Percentiles rank a stretch among this genome's conserved stretches.
Evolutionary conservation across 1,140 invertebrate species (phyloP).

Genomic region (Metopolophium dirhodum): DNA sequence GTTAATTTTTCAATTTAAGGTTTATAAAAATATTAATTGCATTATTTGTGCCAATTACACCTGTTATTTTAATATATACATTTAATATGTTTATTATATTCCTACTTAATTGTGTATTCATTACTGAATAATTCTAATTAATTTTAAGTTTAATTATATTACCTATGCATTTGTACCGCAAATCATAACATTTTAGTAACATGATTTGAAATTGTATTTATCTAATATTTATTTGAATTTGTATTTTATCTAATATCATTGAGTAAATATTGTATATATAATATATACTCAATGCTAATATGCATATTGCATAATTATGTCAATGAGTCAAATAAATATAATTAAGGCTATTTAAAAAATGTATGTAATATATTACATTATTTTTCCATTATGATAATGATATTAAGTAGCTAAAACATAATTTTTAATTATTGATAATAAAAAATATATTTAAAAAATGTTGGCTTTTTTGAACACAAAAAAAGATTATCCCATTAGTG

Average conservation of each 20-base stretch:
- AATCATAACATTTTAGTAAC: constrained; percentile 5
- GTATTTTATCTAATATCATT: neutral
- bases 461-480: neutral
- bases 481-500: neutral
- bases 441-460: neutral
- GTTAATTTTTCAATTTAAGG: neutral
- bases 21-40: neutral
- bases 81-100: constrained; percentile 39
- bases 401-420: neutral
- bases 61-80: neutral
- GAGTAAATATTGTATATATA: too few relatives aligned
- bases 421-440: constrained; percentile 30
- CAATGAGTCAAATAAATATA: neutral
- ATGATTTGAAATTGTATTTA: constrained; percentile 2
- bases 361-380: constrained; percentile 20
- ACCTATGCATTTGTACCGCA: neutral
- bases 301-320: neutral
- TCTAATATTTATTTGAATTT: constrained; percentile 26
- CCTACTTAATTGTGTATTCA: neutral
- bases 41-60: constrained; percentile 21
- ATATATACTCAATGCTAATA: neutral
- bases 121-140: constrained; percentile 18
- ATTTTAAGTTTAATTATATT: neutral
- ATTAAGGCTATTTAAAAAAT: neutral
- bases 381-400: constrained; percentile 22